Conservation (phyloP, 2,797 vertebrate species). For the Scyliorhinus canicula region DNA sequence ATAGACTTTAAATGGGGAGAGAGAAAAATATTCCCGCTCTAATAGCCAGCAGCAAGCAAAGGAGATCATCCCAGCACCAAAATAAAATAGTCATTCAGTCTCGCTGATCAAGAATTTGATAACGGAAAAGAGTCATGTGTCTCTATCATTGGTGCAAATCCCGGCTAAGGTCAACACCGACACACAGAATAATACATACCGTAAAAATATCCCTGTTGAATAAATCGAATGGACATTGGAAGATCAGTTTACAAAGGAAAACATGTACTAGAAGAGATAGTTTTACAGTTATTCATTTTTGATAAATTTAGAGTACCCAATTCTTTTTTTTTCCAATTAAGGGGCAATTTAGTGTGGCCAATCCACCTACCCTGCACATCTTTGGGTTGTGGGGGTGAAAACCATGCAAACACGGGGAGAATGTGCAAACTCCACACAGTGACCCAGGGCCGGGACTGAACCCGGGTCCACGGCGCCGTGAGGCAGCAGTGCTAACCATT, state of each 20-base stretch:
- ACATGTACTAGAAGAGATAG: not conserved
- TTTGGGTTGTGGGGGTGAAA: no score
- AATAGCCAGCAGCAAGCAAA: not conserved
- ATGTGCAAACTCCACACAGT: no score
- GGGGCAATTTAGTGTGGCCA: no score
- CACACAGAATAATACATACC: not conserved
- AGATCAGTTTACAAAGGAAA: not conserved
- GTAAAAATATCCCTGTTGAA: not conserved
- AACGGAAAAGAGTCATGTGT: not conserved
- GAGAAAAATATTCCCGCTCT: no score
- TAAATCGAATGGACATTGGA: not conserved
- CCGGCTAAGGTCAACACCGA: not conserved
- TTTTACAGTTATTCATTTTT: no score
- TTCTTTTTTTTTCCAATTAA: no score
- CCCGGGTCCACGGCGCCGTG: no score
- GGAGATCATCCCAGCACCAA: not conserved
- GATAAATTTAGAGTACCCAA: no score
- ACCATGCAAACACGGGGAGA: no score
- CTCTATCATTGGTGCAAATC: not conserved
- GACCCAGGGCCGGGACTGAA: no score
- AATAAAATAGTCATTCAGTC: not conserved
- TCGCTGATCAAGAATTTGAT: not conserved
- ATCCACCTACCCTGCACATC: not conserved
- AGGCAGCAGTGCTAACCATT: no score
- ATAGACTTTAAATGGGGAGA: not conserved